These are phyloP conservation scores for Artibeus lituratus DNA, from an alignment of 2,797 vertebrate genomes.

Conservation along the genomic window DNA sequence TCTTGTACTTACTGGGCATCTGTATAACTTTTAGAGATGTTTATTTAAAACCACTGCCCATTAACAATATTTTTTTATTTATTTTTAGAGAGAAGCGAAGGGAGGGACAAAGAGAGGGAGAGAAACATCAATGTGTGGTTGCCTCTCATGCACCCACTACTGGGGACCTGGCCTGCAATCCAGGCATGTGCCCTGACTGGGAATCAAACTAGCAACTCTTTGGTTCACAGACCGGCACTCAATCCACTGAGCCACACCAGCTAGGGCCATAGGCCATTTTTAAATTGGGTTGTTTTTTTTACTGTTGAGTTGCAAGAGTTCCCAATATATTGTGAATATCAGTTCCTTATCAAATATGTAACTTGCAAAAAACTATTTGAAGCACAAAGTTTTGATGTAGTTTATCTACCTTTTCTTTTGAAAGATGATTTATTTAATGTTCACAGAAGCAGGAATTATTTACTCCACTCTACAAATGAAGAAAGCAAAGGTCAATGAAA, in stretches of 20 bases:
- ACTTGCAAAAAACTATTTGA: not conserved
- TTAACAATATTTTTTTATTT: not conserved
- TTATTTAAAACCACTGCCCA: not conserved
- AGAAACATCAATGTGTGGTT: too few species aligned
- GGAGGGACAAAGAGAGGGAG: too few species aligned
- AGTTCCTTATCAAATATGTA: not conserved
- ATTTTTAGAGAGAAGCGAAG: too few species aligned
- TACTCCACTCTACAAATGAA: not conserved
- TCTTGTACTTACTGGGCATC: not conserved
- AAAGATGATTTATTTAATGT: not conserved
- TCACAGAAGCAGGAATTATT: not conserved
- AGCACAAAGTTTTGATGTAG: not conserved
- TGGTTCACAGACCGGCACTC: too few species aligned
- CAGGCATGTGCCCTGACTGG: too few species aligned
- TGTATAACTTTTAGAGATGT: not conserved
- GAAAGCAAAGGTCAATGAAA: not conserved
- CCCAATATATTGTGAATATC: not conserved
- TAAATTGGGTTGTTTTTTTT: not conserved
- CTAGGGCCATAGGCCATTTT: not conserved
- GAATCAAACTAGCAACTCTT: too few species aligned
- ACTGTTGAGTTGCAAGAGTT: not conserved
- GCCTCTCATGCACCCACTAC: too few species aligned
- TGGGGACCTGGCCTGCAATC: too few species aligned
- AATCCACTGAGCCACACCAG: too few species aligned
- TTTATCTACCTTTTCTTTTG: not conserved